Evolutionary conservation across 2,888 invertebrate genomes (phyloP).

Genomic region (Toxonevra muliebris): DNA sequence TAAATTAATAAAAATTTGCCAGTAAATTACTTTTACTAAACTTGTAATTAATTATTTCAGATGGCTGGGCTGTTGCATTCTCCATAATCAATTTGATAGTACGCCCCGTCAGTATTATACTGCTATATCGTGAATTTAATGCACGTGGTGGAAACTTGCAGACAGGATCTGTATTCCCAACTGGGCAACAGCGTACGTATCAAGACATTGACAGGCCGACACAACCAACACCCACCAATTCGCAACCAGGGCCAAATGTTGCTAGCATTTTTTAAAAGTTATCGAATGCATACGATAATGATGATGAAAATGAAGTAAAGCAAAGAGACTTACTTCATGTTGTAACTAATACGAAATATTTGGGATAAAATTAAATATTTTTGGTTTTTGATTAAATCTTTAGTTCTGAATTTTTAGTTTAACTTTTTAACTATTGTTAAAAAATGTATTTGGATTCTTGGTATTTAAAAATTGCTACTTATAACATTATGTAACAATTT

Average conservation of each 20-base stretch:
- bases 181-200: conserved; percentile 61
- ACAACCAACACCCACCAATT: conserved; percentile 61
- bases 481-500: no score
- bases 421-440: no score
- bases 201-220: conserved; percentile 64
- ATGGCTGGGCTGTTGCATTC: conserved; percentile 63
- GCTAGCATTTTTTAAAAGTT: conserved; percentile 61
- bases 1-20: background rate
- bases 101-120: conserved; percentile 59
- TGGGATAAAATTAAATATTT: no score
- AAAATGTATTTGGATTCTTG: no score
- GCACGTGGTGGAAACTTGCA: conserved; percentile 61
- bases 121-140: conserved; percentile 62
- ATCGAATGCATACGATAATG: no score
- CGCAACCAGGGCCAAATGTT: conserved; percentile 59
- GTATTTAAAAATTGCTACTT: no score
- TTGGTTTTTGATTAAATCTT: no score
- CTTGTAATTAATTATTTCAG: conserved; percentile 43
- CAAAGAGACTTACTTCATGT: no score
- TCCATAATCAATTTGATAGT: conserved; percentile 61
- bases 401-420: no score
- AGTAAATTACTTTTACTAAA: background rate
- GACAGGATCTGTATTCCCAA: conserved; percentile 59
- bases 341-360: no score
- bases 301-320: no score